Evolutionary conservation across 2,888 invertebrate species (phyloP), one percentile per base, ranked within the genome.

Genomic region (Agriopis marginaria): DNA sequence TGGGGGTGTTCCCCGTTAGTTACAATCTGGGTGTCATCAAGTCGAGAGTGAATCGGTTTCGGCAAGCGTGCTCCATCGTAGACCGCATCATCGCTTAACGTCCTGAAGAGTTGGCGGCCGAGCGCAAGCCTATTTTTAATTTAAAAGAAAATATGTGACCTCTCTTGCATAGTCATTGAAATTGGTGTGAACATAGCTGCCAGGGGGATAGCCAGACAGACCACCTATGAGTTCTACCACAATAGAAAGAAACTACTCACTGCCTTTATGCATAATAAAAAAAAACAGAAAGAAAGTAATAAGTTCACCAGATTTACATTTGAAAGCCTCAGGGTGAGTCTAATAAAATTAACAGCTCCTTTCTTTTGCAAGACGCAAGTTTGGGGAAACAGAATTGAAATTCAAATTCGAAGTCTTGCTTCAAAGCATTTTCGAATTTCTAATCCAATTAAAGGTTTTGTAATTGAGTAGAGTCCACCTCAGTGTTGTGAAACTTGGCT

Each of bases 401-500:
- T 93, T 93, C 90, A 92, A 93, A 93, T 92, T 82, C 86, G 79
- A 81, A 84, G 87, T 86, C 86, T 88, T 84, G 73, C n/a, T n/a
- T 47, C 49, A 40, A 44, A 83, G 88, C 87, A 87, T 88, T 85
- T 86, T 78, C 86, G 90, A 90, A 92, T 49, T 47, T 59, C 14
- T 49, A n/a, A 60, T 90, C 88, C 88, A 92, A 93, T 93, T 93
- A 92, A 68, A 88, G 88, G 78, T 82, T 77, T 81, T 74, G 89
- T 91, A 92, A 93, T 91, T 89, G 91, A 92, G 91, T 89, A 88
- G 90, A 88, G 87, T 87, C 82, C 84, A 86, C 82, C 86, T 83
- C 76, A 77, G 75, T 77, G 42, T 32, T 32, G 32, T 32, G 32
- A 32, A 32, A 32, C 32, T 32, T 32, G 32, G 32, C 1, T 32